A percentile compares a stretch with the other conserved stretches of the same genome.
Conservation (phyloP, 1,140 invertebrate genomes). For the Drosophila seguyi region DNA sequence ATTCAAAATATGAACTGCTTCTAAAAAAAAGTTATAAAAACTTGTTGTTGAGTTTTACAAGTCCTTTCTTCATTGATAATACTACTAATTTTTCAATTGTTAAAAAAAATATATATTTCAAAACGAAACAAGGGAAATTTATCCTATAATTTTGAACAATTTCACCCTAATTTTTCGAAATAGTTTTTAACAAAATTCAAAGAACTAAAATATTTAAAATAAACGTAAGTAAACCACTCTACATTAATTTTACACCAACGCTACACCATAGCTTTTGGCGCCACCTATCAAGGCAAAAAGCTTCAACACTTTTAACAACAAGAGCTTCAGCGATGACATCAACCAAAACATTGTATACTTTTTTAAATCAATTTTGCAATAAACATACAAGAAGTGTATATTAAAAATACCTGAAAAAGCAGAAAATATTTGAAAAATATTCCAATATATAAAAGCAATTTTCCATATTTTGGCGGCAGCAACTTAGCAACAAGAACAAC, state of each 20-base stretch:
- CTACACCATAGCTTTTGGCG: conserved; percentile 3
- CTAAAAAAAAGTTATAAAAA: not conserved
- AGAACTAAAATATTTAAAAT: not conserved
- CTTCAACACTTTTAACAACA: not conserved
- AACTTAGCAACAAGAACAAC: conserved; percentile 36
- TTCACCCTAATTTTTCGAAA: not conserved
- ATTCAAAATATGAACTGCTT: too few species aligned
- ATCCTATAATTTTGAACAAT: not conserved
- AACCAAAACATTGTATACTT: not conserved
- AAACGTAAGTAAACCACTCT: not conserved
- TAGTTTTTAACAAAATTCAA: not conserved
- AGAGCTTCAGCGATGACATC: conserved; percentile 1
- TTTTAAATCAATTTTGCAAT: not conserved
- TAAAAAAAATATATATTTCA: too few species aligned
- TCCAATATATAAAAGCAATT: not conserved
- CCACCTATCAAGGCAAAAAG: conserved; percentile 2
- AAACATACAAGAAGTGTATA: not conserved
- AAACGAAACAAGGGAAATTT: too few species aligned
- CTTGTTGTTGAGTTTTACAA: too few species aligned
- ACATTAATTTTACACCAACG: not conserved
- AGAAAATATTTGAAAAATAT: conserved; percentile 4
- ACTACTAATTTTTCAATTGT: too few species aligned
- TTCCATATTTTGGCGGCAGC: conserved; percentile 7
- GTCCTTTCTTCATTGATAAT: not conserved
- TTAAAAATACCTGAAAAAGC: not conserved